Conservation (phyloP, 2,113 vertebrate species). For the Mesitornis unicolor region DNA sequence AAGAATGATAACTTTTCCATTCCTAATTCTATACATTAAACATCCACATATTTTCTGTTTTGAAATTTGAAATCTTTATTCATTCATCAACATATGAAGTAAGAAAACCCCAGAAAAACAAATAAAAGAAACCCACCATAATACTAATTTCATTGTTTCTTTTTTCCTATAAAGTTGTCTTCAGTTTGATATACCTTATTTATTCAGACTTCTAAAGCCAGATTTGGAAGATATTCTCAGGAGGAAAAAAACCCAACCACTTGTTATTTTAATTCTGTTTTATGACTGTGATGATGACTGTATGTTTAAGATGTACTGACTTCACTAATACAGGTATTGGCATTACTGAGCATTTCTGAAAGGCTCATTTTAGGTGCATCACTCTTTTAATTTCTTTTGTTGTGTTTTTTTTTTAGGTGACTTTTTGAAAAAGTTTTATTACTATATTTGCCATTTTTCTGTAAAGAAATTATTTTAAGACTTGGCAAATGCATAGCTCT, state of each 20-base stretch:
- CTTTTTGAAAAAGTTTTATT: neutral
- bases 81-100: neutral
- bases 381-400: neutral
- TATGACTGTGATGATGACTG: neutral
- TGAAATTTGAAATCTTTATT: neutral
- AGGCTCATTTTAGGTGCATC: neutral
- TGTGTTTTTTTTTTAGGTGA: neutral
- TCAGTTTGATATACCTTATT: neutral
- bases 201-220: neutral
- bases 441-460: neutral
- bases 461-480: neutral
- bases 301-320: neutral
- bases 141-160: neutral
- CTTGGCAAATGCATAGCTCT: neutral
- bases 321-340: neutral
- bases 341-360: neutral
- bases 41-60: neutral
- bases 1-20: neutral
- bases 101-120: neutral
- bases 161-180: neutral
- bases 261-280: neutral
- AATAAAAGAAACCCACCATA: neutral
- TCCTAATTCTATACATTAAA: neutral
- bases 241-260: neutral
- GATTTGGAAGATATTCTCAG: neutral